These are phyloP conservation scores for Junonia oenone DNA, from an alignment of 2,888 invertebrate genomes.

Conservation along the genomic window DNA sequence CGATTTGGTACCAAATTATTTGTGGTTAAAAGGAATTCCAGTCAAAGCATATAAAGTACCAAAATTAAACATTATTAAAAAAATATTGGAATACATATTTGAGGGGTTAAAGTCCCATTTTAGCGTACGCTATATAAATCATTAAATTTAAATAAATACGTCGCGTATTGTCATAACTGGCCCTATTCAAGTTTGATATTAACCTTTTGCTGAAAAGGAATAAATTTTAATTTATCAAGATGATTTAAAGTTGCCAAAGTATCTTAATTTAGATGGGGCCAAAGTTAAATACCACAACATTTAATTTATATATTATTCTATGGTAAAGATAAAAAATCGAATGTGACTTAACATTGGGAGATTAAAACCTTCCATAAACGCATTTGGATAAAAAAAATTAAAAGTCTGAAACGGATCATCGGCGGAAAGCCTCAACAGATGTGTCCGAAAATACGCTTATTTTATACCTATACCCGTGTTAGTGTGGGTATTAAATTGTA, in stretches of 20 bases:
- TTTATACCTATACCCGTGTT: constrained; percentile 73
- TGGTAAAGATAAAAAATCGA: neutral
- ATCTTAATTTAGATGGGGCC: constrained; percentile 2
- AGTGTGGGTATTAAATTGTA: constrained; percentile 57
- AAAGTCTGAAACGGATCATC: constrained; percentile 73
- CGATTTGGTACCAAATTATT: no score
- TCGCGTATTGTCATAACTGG: neutral
- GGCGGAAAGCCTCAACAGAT: constrained; percentile 54
- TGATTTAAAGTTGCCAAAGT: constrained; percentile 2
- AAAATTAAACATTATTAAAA: neutral
- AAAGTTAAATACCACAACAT: neutral
- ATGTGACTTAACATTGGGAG: constrained; percentile 10
- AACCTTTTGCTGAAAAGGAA: neutral
- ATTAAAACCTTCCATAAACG: constrained; percentile 12
- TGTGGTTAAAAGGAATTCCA: no score
- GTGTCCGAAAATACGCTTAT: constrained; percentile 77
- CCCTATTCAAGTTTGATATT: constrained; percentile 2
- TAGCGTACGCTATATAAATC: neutral
- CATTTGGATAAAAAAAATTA: constrained; percentile 49
- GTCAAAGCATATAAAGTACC: neutral
- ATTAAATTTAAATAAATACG: neutral
- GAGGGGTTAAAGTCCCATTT: neutral
- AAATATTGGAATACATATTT: neutral
- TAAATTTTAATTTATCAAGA: neutral
- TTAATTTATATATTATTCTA: neutral